Conservation (phyloP, 2,797 vertebrate species). For the Lutjanus campechanus region DNA sequence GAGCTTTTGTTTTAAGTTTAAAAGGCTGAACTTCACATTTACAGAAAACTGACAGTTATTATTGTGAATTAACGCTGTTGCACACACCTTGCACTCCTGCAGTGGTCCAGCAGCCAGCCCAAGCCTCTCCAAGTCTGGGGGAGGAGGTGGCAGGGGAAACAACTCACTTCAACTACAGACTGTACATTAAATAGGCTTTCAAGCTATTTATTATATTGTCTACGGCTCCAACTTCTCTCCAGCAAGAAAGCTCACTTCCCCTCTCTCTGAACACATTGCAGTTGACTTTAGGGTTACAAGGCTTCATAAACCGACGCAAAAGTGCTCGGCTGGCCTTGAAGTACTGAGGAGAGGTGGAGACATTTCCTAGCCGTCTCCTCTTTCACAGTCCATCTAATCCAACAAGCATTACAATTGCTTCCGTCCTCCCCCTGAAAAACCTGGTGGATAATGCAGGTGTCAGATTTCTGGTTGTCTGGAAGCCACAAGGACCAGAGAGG, state of each 20-base stretch:
- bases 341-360: slow-evolving; percentile 35
- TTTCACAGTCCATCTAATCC: slow-evolving; percentile 61
- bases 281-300: slow-evolving; percentile 27
- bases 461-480: slow-evolving; percentile 44
- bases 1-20: too few relatives aligned
- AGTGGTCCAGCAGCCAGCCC: too few relatives aligned
- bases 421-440: slow-evolving; percentile 27
- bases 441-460: slow-evolving; percentile 39
- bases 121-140: too few relatives aligned
- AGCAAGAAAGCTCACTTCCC: slow-evolving; percentile 11
- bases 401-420: slow-evolving; percentile 44
- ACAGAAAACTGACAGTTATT: too few relatives aligned
- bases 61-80: too few relatives aligned
- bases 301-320: slow-evolving; percentile 30
- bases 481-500: slow-evolving; percentile 27
- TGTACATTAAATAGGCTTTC: too few relatives aligned
- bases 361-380: slow-evolving; percentile 37
- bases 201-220: too few relatives aligned
- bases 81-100: too few relatives aligned
- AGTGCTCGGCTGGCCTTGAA: slow-evolving; percentile 30
- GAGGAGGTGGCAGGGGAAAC: too few relatives aligned
- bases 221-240: neutral
- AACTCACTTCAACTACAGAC: too few relatives aligned
- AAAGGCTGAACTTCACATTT: too few relatives aligned
- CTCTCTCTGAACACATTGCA: slow-evolving; percentile 20